Evolutionary conservation across 1,140 invertebrate species (phyloP).

Genomic region (Nasonia vitripennis): DNA sequence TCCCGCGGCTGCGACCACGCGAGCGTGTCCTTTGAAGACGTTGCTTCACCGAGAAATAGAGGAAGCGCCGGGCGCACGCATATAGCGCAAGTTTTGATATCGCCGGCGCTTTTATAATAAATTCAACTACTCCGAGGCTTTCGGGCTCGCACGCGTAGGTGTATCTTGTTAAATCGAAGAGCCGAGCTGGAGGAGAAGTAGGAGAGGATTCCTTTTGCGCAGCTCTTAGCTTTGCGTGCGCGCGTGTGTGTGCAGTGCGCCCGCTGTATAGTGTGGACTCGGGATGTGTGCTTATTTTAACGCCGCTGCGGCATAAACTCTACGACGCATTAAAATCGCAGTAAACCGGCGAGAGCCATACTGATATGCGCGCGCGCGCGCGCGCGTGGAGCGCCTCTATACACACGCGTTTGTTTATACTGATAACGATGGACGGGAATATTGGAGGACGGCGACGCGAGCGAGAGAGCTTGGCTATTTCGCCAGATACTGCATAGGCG

Average conservation of each 20-base stretch:
- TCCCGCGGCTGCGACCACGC: conserved; percentile 25
- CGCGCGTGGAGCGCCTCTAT: not conserved
- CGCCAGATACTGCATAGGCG: not conserved
- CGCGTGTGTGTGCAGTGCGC: not conserved
- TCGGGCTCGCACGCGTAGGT: not conserved
- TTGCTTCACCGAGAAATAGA: not conserved
- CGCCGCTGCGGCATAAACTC: not conserved
- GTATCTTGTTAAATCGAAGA: conserved; percentile 8
- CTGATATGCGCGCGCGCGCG: not conserved
- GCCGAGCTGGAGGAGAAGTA: not conserved
- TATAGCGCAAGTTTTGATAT: conserved; percentile 24
- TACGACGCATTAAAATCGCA: conserved; percentile 11
- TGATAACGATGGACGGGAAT: not conserved
- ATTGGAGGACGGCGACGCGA: not conserved
- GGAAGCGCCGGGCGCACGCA: not conserved
- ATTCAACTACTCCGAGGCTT: conserved; percentile 9
- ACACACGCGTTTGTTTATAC: not conserved
- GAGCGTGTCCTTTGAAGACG: conserved; percentile 4
- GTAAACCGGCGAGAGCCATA: not conserved
- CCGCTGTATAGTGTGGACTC: not conserved
- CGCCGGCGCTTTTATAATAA: conserved; percentile 22
- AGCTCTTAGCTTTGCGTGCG: not conserved
- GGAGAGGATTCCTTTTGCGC: not conserved
- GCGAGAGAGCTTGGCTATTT: not conserved
- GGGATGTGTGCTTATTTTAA: conserved; percentile 21